Percentiles rank a stretch among this genome's conserved stretches.
Evolutionary conservation across 35 echinoderm and acorn worm genomes (phyloP).

Genomic region (Anneissia japonica): DNA sequence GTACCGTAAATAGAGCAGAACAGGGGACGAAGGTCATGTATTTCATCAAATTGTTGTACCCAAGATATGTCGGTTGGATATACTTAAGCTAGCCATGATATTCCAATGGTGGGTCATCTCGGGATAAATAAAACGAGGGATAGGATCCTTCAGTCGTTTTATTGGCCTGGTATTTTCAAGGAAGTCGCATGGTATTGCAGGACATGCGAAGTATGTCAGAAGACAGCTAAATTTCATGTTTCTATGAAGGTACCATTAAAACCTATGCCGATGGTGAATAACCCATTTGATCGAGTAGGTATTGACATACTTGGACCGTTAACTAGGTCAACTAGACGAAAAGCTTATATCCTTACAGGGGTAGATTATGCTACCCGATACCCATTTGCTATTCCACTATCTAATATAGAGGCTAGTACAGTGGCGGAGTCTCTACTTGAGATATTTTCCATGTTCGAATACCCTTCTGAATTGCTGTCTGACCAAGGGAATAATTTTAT

Average conservation of each 20-base stretch:
- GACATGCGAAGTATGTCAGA: slow-evolving; percentile 19
- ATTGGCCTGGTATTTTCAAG: slow-evolving; percentile 40
- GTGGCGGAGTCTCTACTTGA: slow-evolving; percentile 4
- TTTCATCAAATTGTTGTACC: not conserved
- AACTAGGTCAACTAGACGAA: not conserved
- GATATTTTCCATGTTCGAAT: slow-evolving; percentile 8
- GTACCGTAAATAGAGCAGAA: not conserved
- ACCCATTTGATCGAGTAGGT: slow-evolving; percentile 17
- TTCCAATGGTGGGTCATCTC: slow-evolving; percentile 16
- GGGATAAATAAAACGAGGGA: slow-evolving; percentile 24
- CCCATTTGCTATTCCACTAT: too few relatives aligned
- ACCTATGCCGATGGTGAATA: slow-evolving; percentile 18
- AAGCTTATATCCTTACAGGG: slow-evolving; percentile 10
- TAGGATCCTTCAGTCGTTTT: slow-evolving; percentile 2
- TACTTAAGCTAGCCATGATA: not conserved
- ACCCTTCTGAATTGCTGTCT: slow-evolving; percentile 15
- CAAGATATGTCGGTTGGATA: not conserved
- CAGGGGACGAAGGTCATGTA: not conserved
- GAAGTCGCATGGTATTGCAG: slow-evolving; percentile 25
- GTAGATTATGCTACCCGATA: too few relatives aligned
- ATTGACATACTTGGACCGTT: slow-evolving; percentile 33
- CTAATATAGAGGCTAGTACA: slow-evolving; percentile 20
- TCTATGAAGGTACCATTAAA: not conserved
- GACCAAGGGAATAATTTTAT: too few relatives aligned
- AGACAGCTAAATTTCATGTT: not conserved